These are phyloP conservation scores for Pandemis heparana DNA, from an alignment of 2,888 invertebrate genomes.

Conservation along the genomic window DNA sequence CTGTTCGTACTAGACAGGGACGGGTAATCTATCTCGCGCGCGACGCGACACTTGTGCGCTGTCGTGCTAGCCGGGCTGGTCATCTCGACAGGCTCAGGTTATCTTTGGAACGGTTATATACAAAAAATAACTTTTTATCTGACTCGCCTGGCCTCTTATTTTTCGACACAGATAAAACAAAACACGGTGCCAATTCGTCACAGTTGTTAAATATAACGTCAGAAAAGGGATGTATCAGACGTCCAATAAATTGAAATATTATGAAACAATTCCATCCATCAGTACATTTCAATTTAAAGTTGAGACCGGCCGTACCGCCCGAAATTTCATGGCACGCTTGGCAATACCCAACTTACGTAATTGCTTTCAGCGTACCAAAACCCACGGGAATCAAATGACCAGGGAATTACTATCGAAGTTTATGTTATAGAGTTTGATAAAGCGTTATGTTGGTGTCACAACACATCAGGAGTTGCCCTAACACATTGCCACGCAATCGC, in stretches of 20 bases:
- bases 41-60: too few species aligned
- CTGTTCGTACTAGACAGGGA: too few species aligned
- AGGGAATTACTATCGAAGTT: conserved; percentile 46
- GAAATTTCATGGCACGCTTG: conserved; percentile 60
- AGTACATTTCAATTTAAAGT: conserved; percentile 57
- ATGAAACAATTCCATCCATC: conserved; percentile 50
- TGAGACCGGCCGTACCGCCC: conserved; percentile 47
- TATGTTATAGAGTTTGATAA: conserved; percentile 14
- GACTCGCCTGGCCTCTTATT: too few species aligned
- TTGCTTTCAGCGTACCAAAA: conserved; percentile 50
- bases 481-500: too few species aligned
- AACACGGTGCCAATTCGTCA: conserved; percentile 17
- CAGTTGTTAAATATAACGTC: conserved; percentile 8
- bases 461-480: too few species aligned
- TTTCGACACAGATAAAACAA: not conserved
- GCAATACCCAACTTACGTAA: conserved; percentile 57
- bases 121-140: too few species aligned
- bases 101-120: too few species aligned
- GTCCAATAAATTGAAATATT: conserved; percentile 29
- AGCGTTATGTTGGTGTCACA: not conserved
- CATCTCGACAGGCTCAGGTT: too few species aligned
- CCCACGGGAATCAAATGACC: conserved; percentile 49
- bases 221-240: not conserved
- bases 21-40: too few species aligned
- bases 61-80: too few species aligned